Evolutionary conservation across 2,888 invertebrate genomes (phyloP), one percentile per base, ranked within the genome.

Genomic region (Punctoribates punctum): DNA sequence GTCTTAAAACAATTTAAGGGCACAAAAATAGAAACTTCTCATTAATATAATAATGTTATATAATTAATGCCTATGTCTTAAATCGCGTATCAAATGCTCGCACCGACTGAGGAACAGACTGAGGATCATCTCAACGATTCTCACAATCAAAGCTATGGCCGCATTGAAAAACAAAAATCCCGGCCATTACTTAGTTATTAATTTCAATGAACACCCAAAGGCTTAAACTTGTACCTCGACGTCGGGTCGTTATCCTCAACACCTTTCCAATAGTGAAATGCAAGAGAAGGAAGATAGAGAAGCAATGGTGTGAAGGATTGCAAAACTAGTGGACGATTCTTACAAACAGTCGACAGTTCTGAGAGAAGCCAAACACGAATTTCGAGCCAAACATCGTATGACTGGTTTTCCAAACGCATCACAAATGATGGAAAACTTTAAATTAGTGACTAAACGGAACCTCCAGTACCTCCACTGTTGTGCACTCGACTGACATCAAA

Each of bases 221-320:
- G 23, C 23, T 23, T 57, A 27, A 60, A 27, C 27, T 27, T 13
- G 5, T 27, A 17, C 11, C 23, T 46, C 46, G 48, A 17, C 11
- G 8, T 46, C 46, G 48, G 72, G 72, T 72, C 72, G 48, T 72
- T 72, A 72, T 72, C 72, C 72, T 72, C 72, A 72, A 25, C 72
- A 72, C 25, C 25, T 48, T 25, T 72, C 29, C 25, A n/a, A 34
- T 34, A 72, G 72, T 72, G 46, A 25, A 67, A 17, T 27, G 6
- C 27, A 42, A 6, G 42, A 72, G 72, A 20, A 1, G 48, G 72
- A 48, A 46, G 72, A 20, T 0, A 46, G 48, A 29, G 20, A 67
- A 29, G 29, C 27, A 23, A 60, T 60, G 29, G 2, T 60, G 23
- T 60, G 60, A 60, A 60, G 27, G 57, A 42, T 67, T 38, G 42